Evolutionary conservation across 2,113 vertebrate species (phyloP), one percentile per base, ranked within the genome.

Genomic region (Tachuris rubrigastra): DNA sequence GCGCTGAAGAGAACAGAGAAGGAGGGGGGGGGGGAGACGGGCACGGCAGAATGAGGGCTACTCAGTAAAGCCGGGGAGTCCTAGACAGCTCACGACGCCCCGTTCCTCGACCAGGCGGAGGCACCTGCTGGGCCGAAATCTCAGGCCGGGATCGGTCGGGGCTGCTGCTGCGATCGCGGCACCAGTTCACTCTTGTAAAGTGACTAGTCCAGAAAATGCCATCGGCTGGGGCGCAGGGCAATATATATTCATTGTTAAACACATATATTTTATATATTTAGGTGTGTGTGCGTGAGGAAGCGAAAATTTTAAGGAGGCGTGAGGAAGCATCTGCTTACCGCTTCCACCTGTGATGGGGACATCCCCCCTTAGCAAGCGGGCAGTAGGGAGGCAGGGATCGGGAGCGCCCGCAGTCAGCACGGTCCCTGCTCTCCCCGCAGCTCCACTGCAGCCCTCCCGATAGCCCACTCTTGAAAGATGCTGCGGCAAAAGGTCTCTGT

Each of bases 401-500:
- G 56, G 18, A 63, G 55, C 3, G 6, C 17, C 47, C 12, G 27
- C 53, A 28, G 63, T 50, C 11, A 8, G 15, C 31, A 7, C 19
- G 3, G 39, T 31, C 25, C 22, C 28, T 12, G 17, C 44, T 30
- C 3, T 21, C 25, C n/a, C 28, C 17, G 12, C 42, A 3, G 81
- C 72, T 50, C 28, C 50, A 7, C 17, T 19, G 69, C 37, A 39
- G 17, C 55, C 39, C 53, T 44, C 59, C 85, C 31, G 3, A 3
- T 37, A 7, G 14, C 37, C 50, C 33, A 2, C 21, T n/a, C 33
- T 23, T 4, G 42, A 53, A 85, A 59, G 62, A 65, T 87, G 80
- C 50, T 8, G 21, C 47, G 35, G 87, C 93, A 95, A 58, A 96
- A 92, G 87, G 87, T 21, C 25, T 46, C 66, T 59, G 95, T 68